Percentiles rank a stretch among this genome's conserved stretches.
phyloP scores from a whole-genome alignment of 2,113 vertebrate species.

The Excalfactoria chinensis region DNA sequence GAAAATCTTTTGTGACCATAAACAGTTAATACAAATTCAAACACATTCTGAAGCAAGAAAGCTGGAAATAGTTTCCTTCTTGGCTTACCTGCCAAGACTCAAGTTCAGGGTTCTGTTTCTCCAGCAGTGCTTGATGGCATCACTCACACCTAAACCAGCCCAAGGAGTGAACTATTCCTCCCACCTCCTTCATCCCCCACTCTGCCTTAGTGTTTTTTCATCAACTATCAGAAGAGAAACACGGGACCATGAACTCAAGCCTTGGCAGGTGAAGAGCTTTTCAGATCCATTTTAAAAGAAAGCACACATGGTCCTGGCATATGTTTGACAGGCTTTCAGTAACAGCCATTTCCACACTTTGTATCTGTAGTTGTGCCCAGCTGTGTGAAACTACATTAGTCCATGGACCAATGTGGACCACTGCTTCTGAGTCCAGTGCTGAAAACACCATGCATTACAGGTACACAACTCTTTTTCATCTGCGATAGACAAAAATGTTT shows the following conservation, averaged over 20 bases:
- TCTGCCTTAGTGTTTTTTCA: slow-evolving; percentile 51
- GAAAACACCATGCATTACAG: not conserved
- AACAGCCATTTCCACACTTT: not conserved
- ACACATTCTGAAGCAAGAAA: slow-evolving; percentile 17
- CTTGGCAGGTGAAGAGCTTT: slow-evolving; percentile 51
- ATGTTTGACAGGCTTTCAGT: slow-evolving; percentile 2
- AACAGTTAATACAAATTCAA: slow-evolving; percentile 36
- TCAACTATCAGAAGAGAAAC: slow-evolving; percentile 34
- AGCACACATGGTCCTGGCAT: not conserved
- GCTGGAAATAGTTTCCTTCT: slow-evolving; percentile 38
- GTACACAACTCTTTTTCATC: not conserved
- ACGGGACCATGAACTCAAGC: slow-evolving; percentile 11
- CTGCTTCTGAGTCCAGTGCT: not conserved
- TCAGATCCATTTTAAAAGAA: slow-evolving; percentile 33
- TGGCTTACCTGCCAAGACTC: slow-evolving; percentile 43
- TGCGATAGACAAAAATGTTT: not conserved
- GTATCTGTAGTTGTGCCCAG: not conserved
- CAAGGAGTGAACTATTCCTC: slow-evolving; percentile 29
- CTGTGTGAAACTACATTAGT: not conserved
- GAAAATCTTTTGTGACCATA: not conserved
- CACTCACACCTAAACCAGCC: slow-evolving; percentile 43
- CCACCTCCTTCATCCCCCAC: not conserved
- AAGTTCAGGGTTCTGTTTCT: slow-evolving; percentile 38
- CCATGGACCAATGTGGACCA: not conserved
- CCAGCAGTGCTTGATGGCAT: slow-evolving; percentile 26